Base-by-base conservation (phyloP, 2,113 vertebrate genomes). In the Manacus vitellinus region DNA sequence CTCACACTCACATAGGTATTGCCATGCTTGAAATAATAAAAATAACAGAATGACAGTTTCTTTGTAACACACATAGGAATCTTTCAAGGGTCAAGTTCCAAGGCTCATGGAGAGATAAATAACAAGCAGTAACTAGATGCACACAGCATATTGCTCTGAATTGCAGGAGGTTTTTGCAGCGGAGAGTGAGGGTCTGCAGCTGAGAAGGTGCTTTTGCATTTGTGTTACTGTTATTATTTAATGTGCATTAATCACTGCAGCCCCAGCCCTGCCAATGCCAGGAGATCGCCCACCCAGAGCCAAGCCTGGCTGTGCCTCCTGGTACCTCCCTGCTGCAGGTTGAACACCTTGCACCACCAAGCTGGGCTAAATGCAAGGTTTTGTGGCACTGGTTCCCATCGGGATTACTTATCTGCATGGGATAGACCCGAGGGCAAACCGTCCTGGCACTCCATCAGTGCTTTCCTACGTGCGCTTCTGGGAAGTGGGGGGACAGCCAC, bases 401-500 rank as follows among this genome's bases (percentile, higher is more conserved):
- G 39, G 55, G 86, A 86, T 91, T 91, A 39, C 22, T 43, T 85
- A 95, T 86, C 96, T 97, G 72, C 85, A 72, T 54, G 87, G 89
- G 92, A 92, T 68, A 93, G 86, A 84, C 88, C 92, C 1, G 41
- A 92, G 95, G 96, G 94, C 95, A 96, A 95, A 94, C 80, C 55
- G 85, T 88, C 95, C 96, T 98, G 93, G 97, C 90, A 92, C 81
- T 94, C 82, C 93, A 94, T 97, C 94, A 97, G 83, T 81, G 67
- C 85, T 92, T 96, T 96, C 85, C 55, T 98, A 93, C 80, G 59
- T 94, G 92, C 44, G 35, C 94, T 75, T 49, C 97, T 91, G 94
- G 83, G 93, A 97, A 87, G 37, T 6, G 20, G 63, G 97, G 98
- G 97, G 95, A 85, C 87, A 98, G 97, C 97, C 96, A 96, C 95